phyloP scores from a whole-genome alignment of 2,797 vertebrate species.

The Alfaro cultratus region DNA sequence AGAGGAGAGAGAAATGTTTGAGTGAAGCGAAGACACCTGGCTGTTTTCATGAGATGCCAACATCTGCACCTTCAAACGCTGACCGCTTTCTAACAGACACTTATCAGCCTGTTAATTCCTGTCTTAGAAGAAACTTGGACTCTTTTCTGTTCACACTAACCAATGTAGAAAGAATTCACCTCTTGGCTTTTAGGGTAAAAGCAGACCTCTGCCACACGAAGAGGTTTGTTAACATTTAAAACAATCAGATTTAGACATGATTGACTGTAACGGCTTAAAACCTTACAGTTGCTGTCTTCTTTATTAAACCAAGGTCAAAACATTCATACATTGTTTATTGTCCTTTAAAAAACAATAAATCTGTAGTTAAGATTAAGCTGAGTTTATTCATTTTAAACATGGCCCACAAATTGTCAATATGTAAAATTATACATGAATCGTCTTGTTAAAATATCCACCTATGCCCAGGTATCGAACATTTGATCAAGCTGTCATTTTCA shows the following conservation, averaged over 20 bases:
- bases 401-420: neutral
- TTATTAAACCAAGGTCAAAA: neutral
- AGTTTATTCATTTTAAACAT: neutral
- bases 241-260: slow-evolving; percentile 11
- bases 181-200: slow-evolving; percentile 32
- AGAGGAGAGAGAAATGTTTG: slow-evolving; percentile 31
- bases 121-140: slow-evolving; percentile 43
- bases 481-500: neutral
- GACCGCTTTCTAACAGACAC: slow-evolving; percentile 57
- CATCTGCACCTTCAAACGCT: slow-evolving; percentile 50
- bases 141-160: slow-evolving; percentile 54
- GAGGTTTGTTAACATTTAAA: slow-evolving; percentile 31
- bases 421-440: neutral
- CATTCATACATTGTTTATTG: neutral
- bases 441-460: neutral
- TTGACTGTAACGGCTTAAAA: slow-evolving; percentile 23
- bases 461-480: neutral
- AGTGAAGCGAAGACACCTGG: slow-evolving; percentile 60
- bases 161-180: slow-evolving; percentile 47
- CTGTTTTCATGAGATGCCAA: slow-evolving; percentile 43
- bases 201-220: slow-evolving; percentile 21
- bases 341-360: neutral
- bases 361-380: neutral
- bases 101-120: slow-evolving; percentile 48
- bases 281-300: neutral